These are phyloP conservation scores for Lepisosteus osseus DNA, from an alignment of 2,113 vertebrate genomes.

Conservation along the genomic window DNA sequence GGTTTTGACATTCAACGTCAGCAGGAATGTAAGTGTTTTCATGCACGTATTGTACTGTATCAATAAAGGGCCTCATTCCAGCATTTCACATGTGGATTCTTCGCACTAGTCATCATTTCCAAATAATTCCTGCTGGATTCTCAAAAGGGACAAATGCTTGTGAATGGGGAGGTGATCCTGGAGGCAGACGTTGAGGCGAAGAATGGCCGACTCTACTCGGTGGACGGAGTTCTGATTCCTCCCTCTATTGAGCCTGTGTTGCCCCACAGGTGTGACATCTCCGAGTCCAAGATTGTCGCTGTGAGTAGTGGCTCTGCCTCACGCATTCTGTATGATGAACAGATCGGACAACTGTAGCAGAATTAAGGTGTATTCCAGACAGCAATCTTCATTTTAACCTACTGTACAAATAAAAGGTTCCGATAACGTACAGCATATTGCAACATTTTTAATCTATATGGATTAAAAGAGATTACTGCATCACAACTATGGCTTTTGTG, in stretches of 20 bases:
- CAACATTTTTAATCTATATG: no score
- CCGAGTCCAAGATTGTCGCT: slow-evolving; percentile 47
- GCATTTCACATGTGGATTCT: no score
- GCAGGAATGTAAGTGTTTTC: slow-evolving; percentile 66
- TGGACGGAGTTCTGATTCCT: slow-evolving; percentile 78
- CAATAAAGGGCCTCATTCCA: not conserved
- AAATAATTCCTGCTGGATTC: not conserved
- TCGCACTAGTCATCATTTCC: not conserved
- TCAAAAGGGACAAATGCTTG: slow-evolving; percentile 77
- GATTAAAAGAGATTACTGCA: no score
- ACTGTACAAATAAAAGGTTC: no score
- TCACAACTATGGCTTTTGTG: no score
- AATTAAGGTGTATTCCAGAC: no score
- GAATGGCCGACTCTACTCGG: slow-evolving; percentile 80
- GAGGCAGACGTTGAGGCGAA: slow-evolving; percentile 79
- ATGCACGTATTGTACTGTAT: not conserved
- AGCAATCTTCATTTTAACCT: no score
- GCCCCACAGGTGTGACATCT: slow-evolving; percentile 78
- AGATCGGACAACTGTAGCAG: no score
- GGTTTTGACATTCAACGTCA: slow-evolving; percentile 72
- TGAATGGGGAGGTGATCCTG: slow-evolving; percentile 62
- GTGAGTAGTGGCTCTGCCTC: slow-evolving; percentile 52
- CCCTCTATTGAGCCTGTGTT: slow-evolving; percentile 82
- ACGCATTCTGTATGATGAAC: no score
- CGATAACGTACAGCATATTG: no score